These are phyloP conservation scores for Acrobasis repandana DNA, from an alignment of 2,888 invertebrate species.

Conservation along the genomic window DNA sequence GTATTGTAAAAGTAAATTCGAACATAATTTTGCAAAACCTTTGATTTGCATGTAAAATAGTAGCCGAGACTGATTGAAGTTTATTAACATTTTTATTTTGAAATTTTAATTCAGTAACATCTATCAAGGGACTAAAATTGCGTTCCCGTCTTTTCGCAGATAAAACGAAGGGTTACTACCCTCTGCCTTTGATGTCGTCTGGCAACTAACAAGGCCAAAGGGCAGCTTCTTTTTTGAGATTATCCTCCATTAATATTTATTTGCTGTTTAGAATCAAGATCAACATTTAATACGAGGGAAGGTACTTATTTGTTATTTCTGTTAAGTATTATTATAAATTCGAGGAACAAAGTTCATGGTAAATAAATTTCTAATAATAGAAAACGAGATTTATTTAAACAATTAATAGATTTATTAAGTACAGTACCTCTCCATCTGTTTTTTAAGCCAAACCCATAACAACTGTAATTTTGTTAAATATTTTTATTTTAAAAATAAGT, in stretches of 20 bases:
- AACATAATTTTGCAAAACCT: background rate
- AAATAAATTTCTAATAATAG: too few relatives aligned
- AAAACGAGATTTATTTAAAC: too few relatives aligned
- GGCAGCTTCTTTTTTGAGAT: background rate
- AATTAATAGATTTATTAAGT: too few relatives aligned
- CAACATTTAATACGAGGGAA: too few relatives aligned
- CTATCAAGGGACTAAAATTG: background rate
- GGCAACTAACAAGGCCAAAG: background rate
- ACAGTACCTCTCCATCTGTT: too few relatives aligned
- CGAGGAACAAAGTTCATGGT: too few relatives aligned
- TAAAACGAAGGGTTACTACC: background rate
- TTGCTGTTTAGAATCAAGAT: background rate
- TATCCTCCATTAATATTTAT: background rate
- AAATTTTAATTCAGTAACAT: background rate
- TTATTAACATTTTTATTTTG: conserved; percentile 1
- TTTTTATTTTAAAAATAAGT: too few relatives aligned
- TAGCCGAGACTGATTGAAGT: background rate
- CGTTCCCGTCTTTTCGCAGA: background rate
- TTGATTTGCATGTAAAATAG: conserved; percentile 2
- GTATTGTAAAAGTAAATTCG: background rate
- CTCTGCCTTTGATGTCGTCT: background rate
- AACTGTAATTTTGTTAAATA: too few relatives aligned
- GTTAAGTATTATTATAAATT: too few relatives aligned
- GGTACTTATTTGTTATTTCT: too few relatives aligned
- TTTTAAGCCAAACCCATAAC: too few relatives aligned